Conservation (phyloP, 2,113 vertebrate genomes). For the Donacobius atricapilla region DNA sequence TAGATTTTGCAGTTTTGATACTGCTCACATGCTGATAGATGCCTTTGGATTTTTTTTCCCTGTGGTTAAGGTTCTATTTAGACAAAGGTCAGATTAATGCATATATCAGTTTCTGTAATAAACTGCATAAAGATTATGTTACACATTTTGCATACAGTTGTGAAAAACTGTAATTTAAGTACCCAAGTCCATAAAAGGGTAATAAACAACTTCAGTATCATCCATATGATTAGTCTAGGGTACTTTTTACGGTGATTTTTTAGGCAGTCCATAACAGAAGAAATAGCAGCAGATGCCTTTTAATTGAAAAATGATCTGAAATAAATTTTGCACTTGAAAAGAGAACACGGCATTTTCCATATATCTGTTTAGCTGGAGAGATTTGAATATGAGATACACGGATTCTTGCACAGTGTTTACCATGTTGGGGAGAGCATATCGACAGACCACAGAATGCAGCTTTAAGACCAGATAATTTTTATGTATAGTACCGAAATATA, state of each 20-base stretch:
- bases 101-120: conserved; percentile 74
- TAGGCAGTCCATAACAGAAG: conserved; percentile 49
- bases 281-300: conserved; percentile 69
- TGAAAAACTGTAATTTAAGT: conserved; percentile 75
- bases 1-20: conserved; percentile 74
- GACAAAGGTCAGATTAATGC: conserved; percentile 72
- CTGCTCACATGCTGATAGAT: conserved; percentile 56
- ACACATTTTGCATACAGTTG: conserved; percentile 77
- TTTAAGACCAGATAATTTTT: conserved; percentile 77
- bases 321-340: conserved; percentile 72
- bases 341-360: conserved; percentile 44
- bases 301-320: conserved; percentile 77
- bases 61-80: conserved; percentile 66
- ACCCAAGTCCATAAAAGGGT: conserved; percentile 70
- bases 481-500: conserved; percentile 81
- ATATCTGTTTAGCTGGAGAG: conserved; percentile 57
- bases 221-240: conserved; percentile 63
- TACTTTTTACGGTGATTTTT: conserved; percentile 44
- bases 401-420: conserved; percentile 49
- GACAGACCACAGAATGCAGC: conserved; percentile 54
- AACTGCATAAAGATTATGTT: conserved; percentile 67
- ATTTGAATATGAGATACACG: conserved; percentile 45
- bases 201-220: conserved; percentile 73
- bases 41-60: conserved; percentile 11
- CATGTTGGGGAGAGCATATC: conserved; percentile 24